Evolutionary conservation across 1,140 invertebrate species (phyloP), one percentile per base, ranked within the genome.

Genomic region (Tribolium madens): DNA sequence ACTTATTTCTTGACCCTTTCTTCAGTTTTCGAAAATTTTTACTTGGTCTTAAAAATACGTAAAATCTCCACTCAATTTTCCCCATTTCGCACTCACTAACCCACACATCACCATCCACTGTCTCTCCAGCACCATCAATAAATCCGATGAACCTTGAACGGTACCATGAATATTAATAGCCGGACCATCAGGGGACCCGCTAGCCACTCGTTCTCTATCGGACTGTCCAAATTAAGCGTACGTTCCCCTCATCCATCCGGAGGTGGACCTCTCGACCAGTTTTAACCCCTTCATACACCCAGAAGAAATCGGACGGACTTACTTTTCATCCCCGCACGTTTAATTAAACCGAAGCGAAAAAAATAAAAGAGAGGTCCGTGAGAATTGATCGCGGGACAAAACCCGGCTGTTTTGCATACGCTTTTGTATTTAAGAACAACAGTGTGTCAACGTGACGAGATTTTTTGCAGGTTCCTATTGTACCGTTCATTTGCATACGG

Each of bases 391-490:
- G 13, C 31, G 46, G 69, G 42, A 78, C 73, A 78, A 78, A 72
- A 69, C 77, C 53, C 73, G 68, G 69, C 69, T 75, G 73, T 42
- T 78, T 76, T 72, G 52, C 52, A 72, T 75, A 75, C 42, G 73
- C 68, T 71, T 73, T 78, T 78, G 70, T 75, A 21, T 70, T 48
- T 74, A 78, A 78, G 77, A 78, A 78, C 77, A 78, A 78, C 73
- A 75, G 77, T 78, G 68, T 78, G 77, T 78, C 77, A 78, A 78
- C 64, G 77, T 78, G 77, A 78, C 77, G 77, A 76, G 73, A 48
- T 75, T 78, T 78, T 78, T 78, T 78, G 73, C 77, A 78, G 77
- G 77, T 78, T 75, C 50, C 77, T 78, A 64, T 78, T 78, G 74
- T 78, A 73, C 73, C 48, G 47, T 21, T 26, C 48, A 78, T 78